Base-by-base conservation (phyloP, 2,113 vertebrate genomes). In the Girardinichthys multiradiatus region DNA sequence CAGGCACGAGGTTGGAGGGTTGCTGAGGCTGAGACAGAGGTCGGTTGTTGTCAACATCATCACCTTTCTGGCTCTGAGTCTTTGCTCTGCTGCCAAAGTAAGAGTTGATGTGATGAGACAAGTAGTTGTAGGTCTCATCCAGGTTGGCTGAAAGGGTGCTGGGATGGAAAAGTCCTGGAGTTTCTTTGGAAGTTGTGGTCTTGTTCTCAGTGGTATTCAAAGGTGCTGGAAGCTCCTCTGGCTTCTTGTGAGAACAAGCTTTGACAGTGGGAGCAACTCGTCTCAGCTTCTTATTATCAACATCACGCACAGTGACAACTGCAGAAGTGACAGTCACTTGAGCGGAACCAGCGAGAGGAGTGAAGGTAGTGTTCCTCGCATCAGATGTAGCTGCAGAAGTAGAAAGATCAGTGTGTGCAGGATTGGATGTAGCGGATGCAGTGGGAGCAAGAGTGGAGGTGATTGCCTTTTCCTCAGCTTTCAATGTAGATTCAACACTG, bases 61-160 rank as follows among this genome's bases (percentile, higher is more conserved):
- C 78, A 10, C 33, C 69, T 72, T 89, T 90, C 68, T 87, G 82
- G 70, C 90, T 87, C 86, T 93, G 91, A 91, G 95, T 93, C 71
- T 87, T 92, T 69, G 77, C 85, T 69, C 78, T 87, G 79, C 66
- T 92, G 51, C 68, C 90, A 81, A 98, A 99, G 80, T 99, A 99
- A 28, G 92, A 92, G 84, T 98, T 98, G 82, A 99, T 95, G 76
- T 99, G 97, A 91, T 93, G 93, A 63, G 97, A 93, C 75, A 99
- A 70, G 13, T 95, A 96, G 83, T 92, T 95, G 80, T 96, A 98
- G 0, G 97, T 98, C 65, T 98, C 96, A 88, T 95, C 97, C 90
- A 97, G 95, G 88, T 89, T 96, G 70, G 94, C 95, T 39, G 94
- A 91, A 89, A 98, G 90, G 69, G 76, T 90, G 82, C 93, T 95